Percentiles rank a stretch among this genome's conserved stretches.
phyloP scores from a whole-genome alignment of 2,797 vertebrate species.

The Sternotherus odoratus region DNA sequence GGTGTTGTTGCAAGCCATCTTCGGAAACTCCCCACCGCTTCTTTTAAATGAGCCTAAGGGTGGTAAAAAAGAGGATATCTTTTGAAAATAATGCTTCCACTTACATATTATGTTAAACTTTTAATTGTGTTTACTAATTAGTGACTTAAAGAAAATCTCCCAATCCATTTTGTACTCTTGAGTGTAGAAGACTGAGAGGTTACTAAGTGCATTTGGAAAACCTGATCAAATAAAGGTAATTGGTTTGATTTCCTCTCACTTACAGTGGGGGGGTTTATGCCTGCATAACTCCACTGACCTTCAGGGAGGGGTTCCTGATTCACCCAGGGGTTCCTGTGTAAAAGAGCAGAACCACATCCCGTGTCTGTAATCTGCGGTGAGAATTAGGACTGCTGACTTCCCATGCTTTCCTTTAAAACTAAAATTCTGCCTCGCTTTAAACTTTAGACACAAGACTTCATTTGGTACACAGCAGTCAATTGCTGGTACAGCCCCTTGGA shows the following conservation, averaged over 20 bases:
- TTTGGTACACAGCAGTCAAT: constrained; percentile 61
- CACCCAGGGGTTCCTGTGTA: background rate
- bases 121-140: constrained; percentile 71
- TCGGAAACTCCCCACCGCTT: constrained; percentile 41
- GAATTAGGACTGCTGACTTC: constrained; percentile 48
- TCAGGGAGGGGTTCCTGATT: constrained; percentile 27
- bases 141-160: constrained; percentile 24
- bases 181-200: background rate
- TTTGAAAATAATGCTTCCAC: constrained; percentile 55
- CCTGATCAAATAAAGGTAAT: background rate
- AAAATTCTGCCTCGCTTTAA: constrained; percentile 63
- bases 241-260: background rate
- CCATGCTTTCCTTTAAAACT: constrained; percentile 59
- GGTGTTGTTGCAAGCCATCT: constrained; percentile 65
- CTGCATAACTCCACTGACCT: background rate
- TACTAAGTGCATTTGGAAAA: background rate
- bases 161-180: constrained; percentile 32
- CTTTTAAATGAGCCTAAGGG: constrained; percentile 65
- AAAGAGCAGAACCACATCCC: constrained; percentile 20
- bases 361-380: constrained; percentile 25
- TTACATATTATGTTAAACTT: constrained; percentile 70
- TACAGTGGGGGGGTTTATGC: background rate
- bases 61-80: constrained; percentile 53
- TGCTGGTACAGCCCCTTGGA: constrained; percentile 59
- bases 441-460: constrained; percentile 58